phyloP scores from a whole-genome alignment of 2,888 invertebrate species.

The Acrocyrtus sp. region DNA sequence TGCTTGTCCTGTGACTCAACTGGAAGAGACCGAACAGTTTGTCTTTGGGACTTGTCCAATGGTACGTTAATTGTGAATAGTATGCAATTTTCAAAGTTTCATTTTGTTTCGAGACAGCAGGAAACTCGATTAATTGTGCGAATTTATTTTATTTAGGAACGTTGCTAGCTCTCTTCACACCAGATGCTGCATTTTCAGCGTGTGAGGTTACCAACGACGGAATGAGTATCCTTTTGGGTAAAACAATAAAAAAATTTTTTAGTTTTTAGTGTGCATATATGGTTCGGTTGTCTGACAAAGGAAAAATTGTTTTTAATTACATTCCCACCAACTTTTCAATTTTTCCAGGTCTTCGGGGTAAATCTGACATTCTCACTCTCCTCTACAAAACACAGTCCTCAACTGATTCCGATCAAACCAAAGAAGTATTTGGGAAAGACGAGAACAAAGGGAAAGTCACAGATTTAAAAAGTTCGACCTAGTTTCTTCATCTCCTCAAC shows the following conservation, averaged over 20 bases:
- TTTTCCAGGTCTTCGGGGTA: slow-evolving; percentile 58
- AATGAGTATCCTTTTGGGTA: slow-evolving; percentile 71
- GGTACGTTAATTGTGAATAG: slow-evolving; percentile 69
- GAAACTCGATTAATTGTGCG: background rate
- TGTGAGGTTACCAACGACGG: slow-evolving; percentile 83
- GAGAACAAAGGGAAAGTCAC: slow-evolving; percentile 59
- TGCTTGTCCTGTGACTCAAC: slow-evolving; percentile 80
- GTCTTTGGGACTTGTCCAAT: slow-evolving; percentile 83
- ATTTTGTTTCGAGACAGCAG: background rate
- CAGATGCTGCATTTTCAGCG: slow-evolving; percentile 77
- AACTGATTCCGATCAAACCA: slow-evolving; percentile 42
- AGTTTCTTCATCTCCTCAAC: too few relatives aligned
- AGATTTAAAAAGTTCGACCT: slow-evolving; percentile 52
- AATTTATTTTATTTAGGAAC: slow-evolving; percentile 77
- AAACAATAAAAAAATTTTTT: too few relatives aligned
- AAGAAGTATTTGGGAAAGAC: slow-evolving; percentile 58
- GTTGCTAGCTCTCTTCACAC: slow-evolving; percentile 82
- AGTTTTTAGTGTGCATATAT: too few relatives aligned
- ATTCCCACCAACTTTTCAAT: too few relatives aligned
- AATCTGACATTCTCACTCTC: slow-evolving; percentile 53
- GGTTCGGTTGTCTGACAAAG: too few relatives aligned
- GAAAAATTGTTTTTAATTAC: background rate
- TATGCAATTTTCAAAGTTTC: background rate
- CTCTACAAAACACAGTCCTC: slow-evolving; percentile 54
- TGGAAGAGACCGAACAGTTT: slow-evolving; percentile 78